These are phyloP conservation scores for Tenthredo amoena DNA, from an alignment of 2,888 invertebrate species.

Conservation along the genomic window DNA sequence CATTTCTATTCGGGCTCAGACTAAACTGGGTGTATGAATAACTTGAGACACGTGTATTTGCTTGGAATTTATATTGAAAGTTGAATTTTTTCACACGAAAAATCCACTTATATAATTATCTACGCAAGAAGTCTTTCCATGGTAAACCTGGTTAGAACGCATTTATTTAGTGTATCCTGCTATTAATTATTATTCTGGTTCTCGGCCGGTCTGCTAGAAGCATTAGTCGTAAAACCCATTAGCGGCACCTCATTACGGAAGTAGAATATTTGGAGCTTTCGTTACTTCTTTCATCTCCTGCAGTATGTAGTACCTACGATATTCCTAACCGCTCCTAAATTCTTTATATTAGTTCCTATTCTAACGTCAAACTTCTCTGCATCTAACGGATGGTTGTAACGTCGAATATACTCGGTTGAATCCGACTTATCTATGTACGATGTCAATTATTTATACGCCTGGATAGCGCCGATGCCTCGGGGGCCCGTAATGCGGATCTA, in stretches of 20 bases:
- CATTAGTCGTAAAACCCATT: slow-evolving; percentile 49
- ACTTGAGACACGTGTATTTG: background rate
- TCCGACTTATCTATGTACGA: slow-evolving; percentile 51
- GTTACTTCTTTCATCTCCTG: slow-evolving; percentile 35
- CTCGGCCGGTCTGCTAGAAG: slow-evolving; percentile 31
- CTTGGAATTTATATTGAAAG: background rate
- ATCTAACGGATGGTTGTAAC: slow-evolving; percentile 40
- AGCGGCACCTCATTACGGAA: slow-evolving; percentile 53
- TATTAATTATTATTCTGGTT: slow-evolving; percentile 52
- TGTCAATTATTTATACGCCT: slow-evolving; percentile 57
- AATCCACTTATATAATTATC: slow-evolving; percentile 30
- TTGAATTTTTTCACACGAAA: slow-evolving; percentile 12
- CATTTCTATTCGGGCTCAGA: background rate
- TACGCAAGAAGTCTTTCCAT: slow-evolving; percentile 12
- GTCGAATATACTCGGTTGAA: slow-evolving; percentile 42
- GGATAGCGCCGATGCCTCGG: slow-evolving; percentile 48
- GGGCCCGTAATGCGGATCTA: slow-evolving; percentile 46
- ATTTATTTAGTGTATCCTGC: slow-evolving; percentile 47
- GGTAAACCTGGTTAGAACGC: slow-evolving; percentile 14
- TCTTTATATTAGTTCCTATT: slow-evolving; percentile 50
- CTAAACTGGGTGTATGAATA: background rate
- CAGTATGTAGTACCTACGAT: background rate
- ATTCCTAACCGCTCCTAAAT: slow-evolving; percentile 12
- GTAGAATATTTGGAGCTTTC: slow-evolving; percentile 37
- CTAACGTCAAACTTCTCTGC: slow-evolving; percentile 50